Base-by-base conservation (phyloP, 1,140 invertebrate species). In the Cecropterus lyciades region DNA sequence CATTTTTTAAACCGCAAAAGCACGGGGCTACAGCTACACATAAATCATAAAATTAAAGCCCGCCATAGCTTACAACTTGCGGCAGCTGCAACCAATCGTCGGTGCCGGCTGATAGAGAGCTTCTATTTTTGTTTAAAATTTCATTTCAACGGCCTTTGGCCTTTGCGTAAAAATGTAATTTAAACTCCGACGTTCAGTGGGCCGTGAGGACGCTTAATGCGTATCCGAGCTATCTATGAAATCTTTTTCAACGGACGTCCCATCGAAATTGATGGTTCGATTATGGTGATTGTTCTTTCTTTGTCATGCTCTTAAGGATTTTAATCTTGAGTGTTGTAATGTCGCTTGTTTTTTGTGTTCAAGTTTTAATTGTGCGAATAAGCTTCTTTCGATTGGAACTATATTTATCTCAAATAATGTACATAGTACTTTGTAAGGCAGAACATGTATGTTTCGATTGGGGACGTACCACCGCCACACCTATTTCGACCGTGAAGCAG, bases 121-220 rank as follows among this genome's bases (percentile, higher is more conserved):
- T 56, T 67, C 56, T 67, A 67, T 67, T 67, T 67, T 67, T 67
- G 65, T 67, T 67, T 67, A 59, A 67, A 67, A 67, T 52, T 67
- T 67, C 55, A 67, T 67, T 60, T 33, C 65, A 17, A 8, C 30
- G 59, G 59, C 59, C 42, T 49, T 62, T 62, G 46, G 59, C 45
- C 59, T 17, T 49, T 30, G 59, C 30, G 30, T 24, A 9, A 62
- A 62, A 62, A 62, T 62, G 59, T 62, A 62, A 62, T 62, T 62
- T 62, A 51, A 40, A 37, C 46, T 20, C 27, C 59, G 45, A 15
- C 10, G 33, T 33, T 49, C 27, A 20, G 1, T 24, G 42, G 17
- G 17, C 37, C 27, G 57, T 33, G 46, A 40, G 3, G 45, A 15
- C 40, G 33, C 45, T 49, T 49, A n/a, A 48, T 48, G 43, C 49